Percentiles rank a stretch among this genome's conserved stretches.
These are phyloP conservation scores for Amphiprion ocellaris DNA, from an alignment of 2,113 vertebrate genomes.

Conservation along the genomic window DNA sequence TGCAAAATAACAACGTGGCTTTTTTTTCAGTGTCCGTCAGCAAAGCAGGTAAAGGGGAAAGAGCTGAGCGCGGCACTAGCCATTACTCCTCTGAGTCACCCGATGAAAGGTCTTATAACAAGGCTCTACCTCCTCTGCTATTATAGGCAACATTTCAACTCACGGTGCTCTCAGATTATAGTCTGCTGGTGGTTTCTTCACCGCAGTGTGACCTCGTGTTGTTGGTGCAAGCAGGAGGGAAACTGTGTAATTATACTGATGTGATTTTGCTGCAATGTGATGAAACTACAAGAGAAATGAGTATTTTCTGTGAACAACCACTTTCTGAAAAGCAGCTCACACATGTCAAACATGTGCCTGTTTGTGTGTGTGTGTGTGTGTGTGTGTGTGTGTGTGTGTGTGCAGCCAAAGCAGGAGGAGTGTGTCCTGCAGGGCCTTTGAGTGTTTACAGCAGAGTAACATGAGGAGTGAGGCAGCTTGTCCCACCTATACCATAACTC, in stretches of 20 bases:
- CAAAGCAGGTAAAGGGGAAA: conserved; percentile 73
- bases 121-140: conserved; percentile 16
- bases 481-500: conserved; percentile 66
- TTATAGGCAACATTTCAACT: conserved; percentile 20
- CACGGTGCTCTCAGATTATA: conserved; percentile 4
- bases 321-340: conserved; percentile 12
- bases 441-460: conserved; percentile 75
- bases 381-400: background rate
- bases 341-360: conserved; percentile 40
- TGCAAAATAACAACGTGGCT: conserved; percentile 58
- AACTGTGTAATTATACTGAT: background rate
- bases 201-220: background rate
- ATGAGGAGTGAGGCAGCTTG: conserved; percentile 63
- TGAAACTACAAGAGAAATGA: background rate
- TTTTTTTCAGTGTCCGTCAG: conserved; percentile 74
- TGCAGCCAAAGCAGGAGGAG: conserved; percentile 20
- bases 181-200: background rate
- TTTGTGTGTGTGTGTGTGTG: background rate
- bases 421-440: conserved; percentile 48
- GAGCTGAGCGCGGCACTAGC: conserved; percentile 67
- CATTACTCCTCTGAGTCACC: conserved; percentile 61
- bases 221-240: background rate
- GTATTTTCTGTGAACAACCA: background rate
- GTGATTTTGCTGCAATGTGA: background rate
- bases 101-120: conserved; percentile 51